phyloP scores from a whole-genome alignment of 2,888 invertebrate genomes.

The Deroplatys truncata region DNA sequence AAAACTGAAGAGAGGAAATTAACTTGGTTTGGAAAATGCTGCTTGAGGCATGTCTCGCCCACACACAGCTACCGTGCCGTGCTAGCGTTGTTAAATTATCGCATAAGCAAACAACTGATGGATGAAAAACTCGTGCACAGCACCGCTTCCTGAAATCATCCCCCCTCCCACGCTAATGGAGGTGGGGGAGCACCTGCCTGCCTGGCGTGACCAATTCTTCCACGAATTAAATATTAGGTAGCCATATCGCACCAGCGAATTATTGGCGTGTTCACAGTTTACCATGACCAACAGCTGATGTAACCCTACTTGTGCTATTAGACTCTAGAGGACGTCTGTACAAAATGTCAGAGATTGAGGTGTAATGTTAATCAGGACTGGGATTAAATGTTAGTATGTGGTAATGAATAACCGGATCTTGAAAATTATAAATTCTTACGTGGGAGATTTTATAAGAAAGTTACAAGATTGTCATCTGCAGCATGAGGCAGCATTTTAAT shows the following conservation, averaged over 20 bases:
- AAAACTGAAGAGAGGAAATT: not conserved
- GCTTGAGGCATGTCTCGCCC: not conserved
- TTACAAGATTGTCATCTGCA: too few relatives aligned
- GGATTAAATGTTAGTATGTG: too few relatives aligned
- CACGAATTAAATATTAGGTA: not conserved
- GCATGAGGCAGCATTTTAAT: too few relatives aligned
- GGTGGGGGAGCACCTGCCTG: too few relatives aligned
- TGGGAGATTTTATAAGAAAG: too few relatives aligned
- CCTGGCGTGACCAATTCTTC: not conserved
- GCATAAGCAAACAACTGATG: not conserved
- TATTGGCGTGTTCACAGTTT: not conserved
- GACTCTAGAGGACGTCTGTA: too few relatives aligned
- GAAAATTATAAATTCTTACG: too few relatives aligned
- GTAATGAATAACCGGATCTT: too few relatives aligned
- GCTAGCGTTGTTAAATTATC: not conserved
- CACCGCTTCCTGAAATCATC: not conserved
- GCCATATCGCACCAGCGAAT: not conserved
- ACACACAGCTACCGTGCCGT: not conserved
- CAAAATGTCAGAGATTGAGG: too few relatives aligned
- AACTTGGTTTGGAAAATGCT: not conserved
- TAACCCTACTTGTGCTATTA: not conserved
- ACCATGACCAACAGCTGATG: too few relatives aligned
- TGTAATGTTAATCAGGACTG: too few relatives aligned
- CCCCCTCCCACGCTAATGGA: not conserved
- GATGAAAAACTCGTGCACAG: not conserved